A percentile compares a stretch with the other conserved stretches of the same genome.
These are phyloP conservation scores for Synergus gifuensis DNA, from an alignment of 2,888 invertebrate species.

Conservation along the genomic window DNA sequence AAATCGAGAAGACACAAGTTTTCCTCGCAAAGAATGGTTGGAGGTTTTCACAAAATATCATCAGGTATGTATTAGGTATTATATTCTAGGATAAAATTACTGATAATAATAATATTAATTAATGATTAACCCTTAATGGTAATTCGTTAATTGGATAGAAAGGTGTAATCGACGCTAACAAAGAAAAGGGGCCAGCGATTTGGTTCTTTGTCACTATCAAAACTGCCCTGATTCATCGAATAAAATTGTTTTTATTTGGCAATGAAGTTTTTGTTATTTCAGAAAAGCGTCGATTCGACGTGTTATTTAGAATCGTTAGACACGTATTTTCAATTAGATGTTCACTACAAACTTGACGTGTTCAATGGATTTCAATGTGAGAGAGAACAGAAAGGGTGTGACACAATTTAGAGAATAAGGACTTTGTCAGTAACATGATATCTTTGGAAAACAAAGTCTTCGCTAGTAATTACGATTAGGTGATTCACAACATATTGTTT, in stretches of 20 bases:
- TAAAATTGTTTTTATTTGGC: not conserved
- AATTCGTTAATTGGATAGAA: slow-evolving; percentile 63
- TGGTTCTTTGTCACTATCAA: slow-evolving; percentile 43
- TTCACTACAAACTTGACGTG: slow-evolving; percentile 16
- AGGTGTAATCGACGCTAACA: slow-evolving; percentile 56
- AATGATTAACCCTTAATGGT: slow-evolving; percentile 70
- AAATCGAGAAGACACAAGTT: slow-evolving; percentile 38
- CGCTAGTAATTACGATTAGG: slow-evolving; percentile 19
- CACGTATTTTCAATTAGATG: slow-evolving; percentile 30
- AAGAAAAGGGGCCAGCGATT: slow-evolving; percentile 40
- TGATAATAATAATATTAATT: slow-evolving; percentile 66
- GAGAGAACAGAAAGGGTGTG: not conserved
- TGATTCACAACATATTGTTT: slow-evolving; percentile 9
- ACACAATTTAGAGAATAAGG: slow-evolving; percentile 27
- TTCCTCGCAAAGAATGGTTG: slow-evolving; percentile 50
- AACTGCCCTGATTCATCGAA: slow-evolving; percentile 32
- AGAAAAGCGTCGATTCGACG: slow-evolving; percentile 8
- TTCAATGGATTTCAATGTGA: slow-evolving; percentile 21
- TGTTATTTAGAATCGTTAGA: slow-evolving; percentile 17
- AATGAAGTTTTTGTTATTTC: slow-evolving; percentile 1
- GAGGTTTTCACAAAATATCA: slow-evolving; percentile 70
- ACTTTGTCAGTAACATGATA: slow-evolving; percentile 9
- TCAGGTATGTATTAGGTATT: slow-evolving; percentile 72
- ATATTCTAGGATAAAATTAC: slow-evolving; percentile 72
- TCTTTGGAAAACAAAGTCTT: not conserved